A percentile compares a stretch with the other conserved stretches of the same genome.
Conservation (phyloP, 2,888 invertebrate species). For the Cristatella mucedo region DNA sequence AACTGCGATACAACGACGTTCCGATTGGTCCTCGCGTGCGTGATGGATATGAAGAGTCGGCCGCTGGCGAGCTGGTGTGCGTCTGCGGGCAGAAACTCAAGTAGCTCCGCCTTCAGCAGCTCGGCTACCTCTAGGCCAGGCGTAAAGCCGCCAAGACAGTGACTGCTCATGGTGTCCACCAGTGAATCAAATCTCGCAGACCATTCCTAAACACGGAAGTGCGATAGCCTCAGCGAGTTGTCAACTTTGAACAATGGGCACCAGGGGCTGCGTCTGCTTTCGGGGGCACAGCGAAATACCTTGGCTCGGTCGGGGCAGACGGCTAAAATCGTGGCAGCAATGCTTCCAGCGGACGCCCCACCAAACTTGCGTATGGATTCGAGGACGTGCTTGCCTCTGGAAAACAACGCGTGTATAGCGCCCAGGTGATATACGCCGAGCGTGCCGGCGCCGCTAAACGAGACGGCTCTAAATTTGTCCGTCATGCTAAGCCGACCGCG, state of each 20-base stretch:
- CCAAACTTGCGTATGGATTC: constrained; percentile 19
- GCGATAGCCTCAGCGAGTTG: too few relatives aligned
- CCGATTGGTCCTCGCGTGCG: constrained; percentile 71
- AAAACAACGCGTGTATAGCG: constrained; percentile 76
- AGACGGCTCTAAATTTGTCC: constrained; percentile 47
- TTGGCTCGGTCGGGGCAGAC: constrained; percentile 40
- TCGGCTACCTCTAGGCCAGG: too few relatives aligned
- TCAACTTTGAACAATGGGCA: too few relatives aligned
- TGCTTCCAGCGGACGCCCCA: constrained; percentile 78
- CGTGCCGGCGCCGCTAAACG: constrained; percentile 96
- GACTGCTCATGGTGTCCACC: too few relatives aligned
- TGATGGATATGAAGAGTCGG: constrained; percentile 77
- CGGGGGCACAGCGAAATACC: too few relatives aligned
- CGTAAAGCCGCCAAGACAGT: too few relatives aligned
- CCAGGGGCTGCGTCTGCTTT: too few relatives aligned
- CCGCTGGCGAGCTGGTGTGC: constrained; percentile 74
- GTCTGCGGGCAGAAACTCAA: constrained; percentile 47
- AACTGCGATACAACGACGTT: constrained; percentile 87
- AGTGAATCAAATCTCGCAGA: too few relatives aligned
- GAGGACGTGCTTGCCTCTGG: constrained; percentile 68
- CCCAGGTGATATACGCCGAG: constrained; percentile 96
- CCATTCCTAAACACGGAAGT: too few relatives aligned
- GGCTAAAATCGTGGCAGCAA: constrained; percentile 53
- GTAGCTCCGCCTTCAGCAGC: too few relatives aligned
- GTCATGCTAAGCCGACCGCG: too few relatives aligned